These are phyloP conservation scores for Gobionotothen gibberifrons DNA, from an alignment of 2,797 vertebrate species.

Conservation along the genomic window DNA sequence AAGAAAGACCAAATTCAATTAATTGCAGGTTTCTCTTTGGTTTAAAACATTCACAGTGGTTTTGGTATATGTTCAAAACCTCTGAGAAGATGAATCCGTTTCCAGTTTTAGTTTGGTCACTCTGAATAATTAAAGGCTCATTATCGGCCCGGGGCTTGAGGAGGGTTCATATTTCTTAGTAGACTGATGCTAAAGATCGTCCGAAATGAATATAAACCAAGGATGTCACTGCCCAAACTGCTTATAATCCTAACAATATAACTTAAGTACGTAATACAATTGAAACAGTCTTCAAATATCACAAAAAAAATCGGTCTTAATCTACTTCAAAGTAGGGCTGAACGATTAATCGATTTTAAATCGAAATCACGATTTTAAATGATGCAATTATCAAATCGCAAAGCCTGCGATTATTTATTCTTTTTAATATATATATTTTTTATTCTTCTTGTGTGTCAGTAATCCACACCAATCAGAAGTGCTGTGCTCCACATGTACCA, in stretches of 20 bases:
- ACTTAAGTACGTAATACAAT: too few relatives aligned
- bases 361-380: too few relatives aligned
- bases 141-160: slow-evolving; percentile 20
- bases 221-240: background rate
- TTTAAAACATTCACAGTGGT: background rate
- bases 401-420: too few relatives aligned
- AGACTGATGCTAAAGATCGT: background rate
- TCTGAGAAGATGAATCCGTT: slow-evolving; percentile 16
- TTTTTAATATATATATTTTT: too few relatives aligned
- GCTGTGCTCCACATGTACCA: too few relatives aligned
- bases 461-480: too few relatives aligned
- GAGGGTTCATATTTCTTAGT: slow-evolving; percentile 6
- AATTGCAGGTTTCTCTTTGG: slow-evolving; percentile 3
- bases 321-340: background rate
- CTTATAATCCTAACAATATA: background rate
- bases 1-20: background rate
- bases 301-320: background rate
- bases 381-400: too few relatives aligned
- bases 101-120: slow-evolving; percentile 44
- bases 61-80: slow-evolving; percentile 15
- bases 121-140: slow-evolving; percentile 57
- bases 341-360: too few relatives aligned
- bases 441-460: too few relatives aligned
- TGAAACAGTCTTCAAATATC: background rate
- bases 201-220: background rate